Percentiles rank a stretch among this genome's conserved stretches.
Evolutionary conservation across 2,888 invertebrate species (phyloP).

Genomic region (Pardosa pseudoannulata): DNA sequence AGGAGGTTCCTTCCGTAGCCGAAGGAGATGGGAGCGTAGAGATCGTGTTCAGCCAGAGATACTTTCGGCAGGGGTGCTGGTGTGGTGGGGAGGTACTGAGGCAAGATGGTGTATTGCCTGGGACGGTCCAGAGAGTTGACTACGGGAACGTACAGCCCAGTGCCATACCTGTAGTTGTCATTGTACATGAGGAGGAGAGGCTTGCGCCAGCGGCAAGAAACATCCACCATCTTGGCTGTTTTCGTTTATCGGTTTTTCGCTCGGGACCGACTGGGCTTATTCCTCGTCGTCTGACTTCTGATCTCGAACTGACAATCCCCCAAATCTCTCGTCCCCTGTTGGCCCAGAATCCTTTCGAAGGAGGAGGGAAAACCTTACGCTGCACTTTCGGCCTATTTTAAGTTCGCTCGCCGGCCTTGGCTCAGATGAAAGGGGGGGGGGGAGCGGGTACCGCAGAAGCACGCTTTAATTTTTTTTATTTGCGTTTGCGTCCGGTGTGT

Average conservation of each 20-base stretch:
- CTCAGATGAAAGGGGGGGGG: slow-evolving; percentile 15
- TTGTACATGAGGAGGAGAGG: slow-evolving; percentile 74
- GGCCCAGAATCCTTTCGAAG: slow-evolving; percentile 43
- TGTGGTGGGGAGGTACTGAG: slow-evolving; percentile 39
- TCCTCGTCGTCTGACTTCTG: slow-evolving; percentile 33
- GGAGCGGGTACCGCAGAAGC: slow-evolving; percentile 30
- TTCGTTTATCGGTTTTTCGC: slow-evolving; percentile 35
- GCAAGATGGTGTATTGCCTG: slow-evolving; percentile 44
- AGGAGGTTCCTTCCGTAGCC: slow-evolving; percentile 66
- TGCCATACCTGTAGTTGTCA: slow-evolving; percentile 74
- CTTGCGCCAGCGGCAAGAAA: slow-evolving; percentile 72
- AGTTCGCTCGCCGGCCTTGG: slow-evolving; percentile 54
- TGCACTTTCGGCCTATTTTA: slow-evolving; percentile 65
- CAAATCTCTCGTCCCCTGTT: background rate
- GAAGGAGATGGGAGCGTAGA: slow-evolving; percentile 66
- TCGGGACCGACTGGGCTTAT: slow-evolving; percentile 17
- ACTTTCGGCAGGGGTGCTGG: slow-evolving; percentile 64
- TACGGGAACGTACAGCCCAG: slow-evolving; percentile 71
- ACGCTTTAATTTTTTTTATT: slow-evolving; percentile 3
- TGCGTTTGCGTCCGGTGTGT: background rate
- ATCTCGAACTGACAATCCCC: slow-evolving; percentile 27
- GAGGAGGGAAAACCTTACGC: slow-evolving; percentile 42
- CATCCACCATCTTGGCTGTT: slow-evolving; percentile 47
- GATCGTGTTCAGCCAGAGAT: slow-evolving; percentile 59
- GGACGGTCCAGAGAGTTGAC: slow-evolving; percentile 56